These are phyloP conservation scores for Drosophila kanekoi DNA, from an alignment of 2,888 invertebrate species.

Conservation along the genomic window DNA sequence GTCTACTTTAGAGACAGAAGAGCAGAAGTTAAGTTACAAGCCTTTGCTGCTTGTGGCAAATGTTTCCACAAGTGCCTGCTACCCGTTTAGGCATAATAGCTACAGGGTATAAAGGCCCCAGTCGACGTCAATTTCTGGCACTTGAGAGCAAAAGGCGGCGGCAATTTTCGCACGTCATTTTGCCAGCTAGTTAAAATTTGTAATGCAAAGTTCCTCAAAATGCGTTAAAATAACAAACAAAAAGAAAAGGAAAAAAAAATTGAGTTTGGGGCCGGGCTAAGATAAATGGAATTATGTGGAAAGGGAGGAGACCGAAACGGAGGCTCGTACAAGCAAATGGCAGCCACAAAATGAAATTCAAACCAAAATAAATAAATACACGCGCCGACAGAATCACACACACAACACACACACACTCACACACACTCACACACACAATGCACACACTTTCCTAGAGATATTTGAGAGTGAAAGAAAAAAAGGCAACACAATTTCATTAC, in stretches of 20 bases:
- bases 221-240: slow-evolving; percentile 56
- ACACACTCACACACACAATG: slow-evolving; percentile 17
- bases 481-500: slow-evolving; percentile 72
- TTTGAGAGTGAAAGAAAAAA: slow-evolving; percentile 29
- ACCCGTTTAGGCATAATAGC: neutral
- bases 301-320: slow-evolving; percentile 4
- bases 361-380: slow-evolving; percentile 68
- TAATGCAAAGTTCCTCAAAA: slow-evolving; percentile 67
- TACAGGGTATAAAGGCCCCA: slow-evolving; percentile 28
- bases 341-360: slow-evolving; percentile 75
- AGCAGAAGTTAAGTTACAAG: too few relatives aligned
- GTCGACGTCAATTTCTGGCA: slow-evolving; percentile 63
- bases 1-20: too few relatives aligned
- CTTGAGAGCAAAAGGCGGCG: slow-evolving; percentile 44
- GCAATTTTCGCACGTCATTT: slow-evolving; percentile 68
- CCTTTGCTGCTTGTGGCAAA: too few relatives aligned
- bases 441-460: slow-evolving; percentile 1
- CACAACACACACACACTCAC: slow-evolving; percentile 9
- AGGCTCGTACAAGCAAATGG: slow-evolving; percentile 34
- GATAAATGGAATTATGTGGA: slow-evolving; percentile 39
- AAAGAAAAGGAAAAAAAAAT: neutral
- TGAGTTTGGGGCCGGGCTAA: slow-evolving; percentile 1
- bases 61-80: too few relatives aligned
- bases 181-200: slow-evolving; percentile 54
- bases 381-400: slow-evolving; percentile 34